Evolutionary conservation across 2,888 invertebrate species (phyloP), one percentile per base, ranked within the genome.

Genomic region (Drosophila paranaensis): DNA sequence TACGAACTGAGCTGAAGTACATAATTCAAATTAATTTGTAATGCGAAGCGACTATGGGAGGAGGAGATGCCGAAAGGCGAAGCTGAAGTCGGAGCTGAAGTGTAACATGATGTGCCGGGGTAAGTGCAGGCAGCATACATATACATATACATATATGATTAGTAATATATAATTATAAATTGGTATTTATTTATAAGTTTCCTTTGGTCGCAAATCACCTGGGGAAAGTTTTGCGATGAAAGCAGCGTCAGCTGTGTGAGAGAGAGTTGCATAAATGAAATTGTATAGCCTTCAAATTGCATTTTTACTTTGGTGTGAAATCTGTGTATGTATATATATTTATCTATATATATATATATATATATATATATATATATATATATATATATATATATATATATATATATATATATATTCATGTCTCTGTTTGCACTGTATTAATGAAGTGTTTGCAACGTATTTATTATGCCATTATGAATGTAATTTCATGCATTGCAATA

Each of bases 371-470:
- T 10, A 9, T 33, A 33, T 33, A 33, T 10, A 33, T 33, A 33
- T 10, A 10, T 8, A 8, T 33, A 8, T 8, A 8, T 33, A 33
- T 33, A 33, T 9, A 33, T 33, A 33, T 9, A 9, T 6, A 6
- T 30, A 6, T 8, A 8, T 33, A 33, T 33, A 8, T 8, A 33
- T 33, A 33, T 33, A 33, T 27, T 27, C 33, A 9, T 33, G 10
- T 33, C 2, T 2, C 13, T 33, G 14, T 50, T 30, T 48, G 42
- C 60, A 27, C 27, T 40, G 33, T 25, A 60, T 57, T 63, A 80
- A 80, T 76, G 61, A 80, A 76, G 65, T 65, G 65, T 80, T 62
- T 37, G 61, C 61, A 48, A 58, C 45, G 37, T 65, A 61, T 65
- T 80, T 76, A 64, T 71, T 40, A 57, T 66, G 39, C 40, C 57